A percentile compares a stretch with the other conserved stretches of the same genome.
Conservation (phyloP, 2,888 invertebrate genomes). For the Cerceris ruficornis region DNA sequence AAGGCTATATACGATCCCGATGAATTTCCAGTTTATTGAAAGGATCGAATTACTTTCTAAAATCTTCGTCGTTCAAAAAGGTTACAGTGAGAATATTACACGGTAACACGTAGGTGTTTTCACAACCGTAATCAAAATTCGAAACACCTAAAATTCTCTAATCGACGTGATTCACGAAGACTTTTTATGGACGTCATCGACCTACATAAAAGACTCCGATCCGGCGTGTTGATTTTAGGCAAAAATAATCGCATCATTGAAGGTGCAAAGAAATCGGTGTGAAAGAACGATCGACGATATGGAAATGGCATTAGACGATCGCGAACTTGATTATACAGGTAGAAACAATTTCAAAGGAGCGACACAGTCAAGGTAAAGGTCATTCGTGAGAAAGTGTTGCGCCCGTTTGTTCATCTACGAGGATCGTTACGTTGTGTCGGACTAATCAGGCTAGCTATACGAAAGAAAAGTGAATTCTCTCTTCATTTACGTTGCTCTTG, state of each 20-base stretch:
- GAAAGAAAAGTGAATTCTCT: constrained; percentile 47
- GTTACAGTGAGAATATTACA: neutral
- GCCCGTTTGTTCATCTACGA: constrained; percentile 15
- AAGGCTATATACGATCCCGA: too few species aligned
- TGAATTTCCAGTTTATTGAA: too few species aligned
- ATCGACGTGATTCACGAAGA: too few species aligned
- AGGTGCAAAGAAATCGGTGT: neutral
- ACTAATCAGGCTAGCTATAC: constrained; percentile 17
- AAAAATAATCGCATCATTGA: neutral
- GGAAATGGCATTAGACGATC: neutral
- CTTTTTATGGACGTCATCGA: too few species aligned
- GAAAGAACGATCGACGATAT: neutral
- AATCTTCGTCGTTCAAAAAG: neutral
- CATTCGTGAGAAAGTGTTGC: constrained; percentile 54
- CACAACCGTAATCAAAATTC: neutral
- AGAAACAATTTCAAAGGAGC: constrained; percentile 10
- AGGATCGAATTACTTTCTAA: too few species aligned
- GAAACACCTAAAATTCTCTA: too few species aligned
- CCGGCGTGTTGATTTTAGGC: neutral
- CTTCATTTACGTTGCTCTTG: constrained; percentile 14
- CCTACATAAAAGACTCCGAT: too few species aligned
- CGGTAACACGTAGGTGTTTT: neutral
- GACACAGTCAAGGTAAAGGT: constrained; percentile 65
- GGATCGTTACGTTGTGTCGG: constrained; percentile 24
- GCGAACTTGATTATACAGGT: neutral